Evolutionary conservation across 2,797 vertebrate genomes (phyloP).

Genomic region (Ptychobarbus kaznakovi): DNA sequence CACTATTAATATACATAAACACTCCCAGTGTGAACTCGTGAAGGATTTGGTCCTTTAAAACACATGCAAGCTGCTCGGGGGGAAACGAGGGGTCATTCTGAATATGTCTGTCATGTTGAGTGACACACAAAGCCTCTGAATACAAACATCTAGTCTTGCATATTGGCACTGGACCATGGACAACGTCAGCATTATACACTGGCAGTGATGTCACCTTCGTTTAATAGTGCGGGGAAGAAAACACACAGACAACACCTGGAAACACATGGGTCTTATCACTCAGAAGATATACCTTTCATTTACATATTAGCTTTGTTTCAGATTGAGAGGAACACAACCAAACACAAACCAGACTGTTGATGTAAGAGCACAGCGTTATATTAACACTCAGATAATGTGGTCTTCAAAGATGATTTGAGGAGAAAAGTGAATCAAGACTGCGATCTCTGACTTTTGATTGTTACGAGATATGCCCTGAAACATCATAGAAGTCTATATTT

Average conservation of each 20-base stretch:
- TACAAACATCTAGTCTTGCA: constrained; percentile 71
- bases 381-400: too few relatives aligned
- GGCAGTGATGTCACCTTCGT: constrained; percentile 65
- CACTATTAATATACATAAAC: constrained; percentile 15
- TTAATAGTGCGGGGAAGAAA: background rate
- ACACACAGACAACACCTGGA: background rate
- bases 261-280: background rate
- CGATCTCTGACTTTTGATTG: background rate
- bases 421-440: background rate
- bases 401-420: background rate
- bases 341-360: background rate
- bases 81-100: constrained; percentile 66
- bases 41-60: constrained; percentile 37
- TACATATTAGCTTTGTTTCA: background rate
- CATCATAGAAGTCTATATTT: background rate
- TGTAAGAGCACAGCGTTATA: background rate
- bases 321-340: background rate
- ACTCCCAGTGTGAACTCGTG: constrained; percentile 16
- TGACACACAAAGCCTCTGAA: constrained; percentile 77
- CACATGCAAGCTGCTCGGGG: constrained; percentile 51
- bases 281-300: background rate
- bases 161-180: constrained; percentile 77
- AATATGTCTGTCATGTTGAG: constrained; percentile 75
- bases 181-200: constrained; percentile 74
- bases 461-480: background rate